Evolutionary conservation across 53 echinoderm and acorn worm genomes (phyloP).

Genomic region (Actinopyga echinites): DNA sequence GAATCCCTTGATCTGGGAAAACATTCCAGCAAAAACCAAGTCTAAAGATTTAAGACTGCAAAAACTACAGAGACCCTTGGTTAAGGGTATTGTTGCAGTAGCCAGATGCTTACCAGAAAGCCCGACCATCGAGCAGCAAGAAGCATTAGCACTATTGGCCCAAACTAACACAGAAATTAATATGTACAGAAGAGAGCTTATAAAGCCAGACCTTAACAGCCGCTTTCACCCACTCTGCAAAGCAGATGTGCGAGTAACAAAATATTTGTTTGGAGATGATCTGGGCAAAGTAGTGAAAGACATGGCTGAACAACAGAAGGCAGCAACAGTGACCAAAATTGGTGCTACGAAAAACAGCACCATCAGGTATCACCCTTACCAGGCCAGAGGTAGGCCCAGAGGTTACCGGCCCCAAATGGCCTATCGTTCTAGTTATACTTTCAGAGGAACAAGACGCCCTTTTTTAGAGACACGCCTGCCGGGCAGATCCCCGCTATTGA

Average conservation of each 20-base stretch:
- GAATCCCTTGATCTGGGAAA: conserved; percentile 36
- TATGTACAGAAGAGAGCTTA: background rate
- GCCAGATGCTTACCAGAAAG: background rate
- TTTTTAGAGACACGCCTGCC: background rate
- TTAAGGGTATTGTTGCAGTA: conserved; percentile 5
- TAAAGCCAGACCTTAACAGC: conserved; percentile 10
- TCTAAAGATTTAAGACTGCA: conserved; percentile 46
- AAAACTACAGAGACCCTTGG: conserved; percentile 9
- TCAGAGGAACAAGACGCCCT: conserved; percentile 1
- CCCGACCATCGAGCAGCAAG: conserved; percentile 4
- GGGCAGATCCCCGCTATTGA: background rate
- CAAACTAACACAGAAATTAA: background rate
- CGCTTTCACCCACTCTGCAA: conserved; percentile 18
- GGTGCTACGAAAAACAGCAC: background rate
- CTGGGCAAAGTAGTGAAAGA: conserved; percentile 41
- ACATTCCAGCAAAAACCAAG: conserved; percentile 45
- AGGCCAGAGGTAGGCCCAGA: background rate
- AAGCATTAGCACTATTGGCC: background rate
- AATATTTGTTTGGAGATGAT: conserved; percentile 43
- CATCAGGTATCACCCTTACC: background rate
- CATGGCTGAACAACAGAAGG: conserved; percentile 40
- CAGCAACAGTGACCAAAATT: conserved; percentile 6
- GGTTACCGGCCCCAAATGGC: background rate
- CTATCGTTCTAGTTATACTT: background rate
- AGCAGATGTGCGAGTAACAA: conserved; percentile 21